These are phyloP conservation scores for Polyommatus icarus DNA, from an alignment of 2,888 invertebrate genomes.

Conservation along the genomic window DNA sequence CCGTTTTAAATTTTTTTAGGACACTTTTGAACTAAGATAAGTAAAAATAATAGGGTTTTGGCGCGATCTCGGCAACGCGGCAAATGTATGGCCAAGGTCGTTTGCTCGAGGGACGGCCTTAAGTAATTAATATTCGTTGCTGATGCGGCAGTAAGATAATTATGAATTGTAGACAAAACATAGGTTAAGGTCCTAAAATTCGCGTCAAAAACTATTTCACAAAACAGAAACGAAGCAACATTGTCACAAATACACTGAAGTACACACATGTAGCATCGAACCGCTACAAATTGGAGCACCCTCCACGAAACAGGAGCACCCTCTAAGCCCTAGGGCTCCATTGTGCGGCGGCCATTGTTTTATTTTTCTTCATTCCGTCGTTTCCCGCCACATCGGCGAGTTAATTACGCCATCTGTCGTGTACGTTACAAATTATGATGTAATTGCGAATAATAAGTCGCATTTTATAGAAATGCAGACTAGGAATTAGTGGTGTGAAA, in stretches of 20 bases:
- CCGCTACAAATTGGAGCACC: constrained; percentile 40
- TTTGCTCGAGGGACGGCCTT: too few species aligned
- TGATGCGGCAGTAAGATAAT: too few species aligned
- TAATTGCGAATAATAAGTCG: constrained; percentile 32
- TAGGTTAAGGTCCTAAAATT: neutral
- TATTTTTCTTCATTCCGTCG: constrained; percentile 40
- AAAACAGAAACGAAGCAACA: constrained; percentile 11
- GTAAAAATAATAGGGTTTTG: too few species aligned
- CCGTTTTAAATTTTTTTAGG: too few species aligned
- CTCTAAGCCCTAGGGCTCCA: constrained; percentile 34
- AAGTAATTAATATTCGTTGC: too few species aligned
- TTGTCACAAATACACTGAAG: constrained; percentile 19
- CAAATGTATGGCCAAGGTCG: too few species aligned
- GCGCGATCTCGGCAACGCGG: too few species aligned
- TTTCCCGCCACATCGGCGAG: constrained; percentile 41
- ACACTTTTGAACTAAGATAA: too few species aligned
- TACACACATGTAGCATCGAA: constrained; percentile 32
- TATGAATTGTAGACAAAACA: too few species aligned
- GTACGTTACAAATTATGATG: constrained; percentile 29
- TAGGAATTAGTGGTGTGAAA: constrained; percentile 5
- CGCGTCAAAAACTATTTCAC: neutral
- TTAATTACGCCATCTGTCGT: constrained; percentile 58
- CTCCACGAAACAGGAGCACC: constrained; percentile 37
- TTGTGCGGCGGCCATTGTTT: constrained; percentile 40
- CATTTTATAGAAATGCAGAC: constrained; percentile 21